Evolutionary conservation across 2,113 vertebrate genomes (phyloP).

Genomic region (Amphiprion ocellaris): DNA sequence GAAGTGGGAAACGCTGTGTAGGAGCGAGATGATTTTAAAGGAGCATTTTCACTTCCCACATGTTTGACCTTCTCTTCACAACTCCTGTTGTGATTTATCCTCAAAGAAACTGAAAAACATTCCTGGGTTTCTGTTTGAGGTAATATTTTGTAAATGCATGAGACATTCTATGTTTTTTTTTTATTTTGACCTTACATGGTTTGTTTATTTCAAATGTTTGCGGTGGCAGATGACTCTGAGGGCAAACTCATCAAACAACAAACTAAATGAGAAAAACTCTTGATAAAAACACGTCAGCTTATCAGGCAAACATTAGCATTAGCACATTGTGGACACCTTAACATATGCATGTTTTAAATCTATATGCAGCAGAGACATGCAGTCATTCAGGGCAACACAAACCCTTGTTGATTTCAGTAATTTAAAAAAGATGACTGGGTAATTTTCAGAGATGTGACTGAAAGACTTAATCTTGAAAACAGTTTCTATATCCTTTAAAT

Average conservation of each 20-base stretch:
- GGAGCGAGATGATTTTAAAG: no score
- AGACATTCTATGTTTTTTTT: not conserved
- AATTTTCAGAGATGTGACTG: slow-evolving; percentile 3
- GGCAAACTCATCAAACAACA: not conserved
- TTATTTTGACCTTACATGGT: not conserved
- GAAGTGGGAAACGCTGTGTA: no score
- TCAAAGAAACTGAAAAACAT: not conserved
- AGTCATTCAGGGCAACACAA: not conserved
- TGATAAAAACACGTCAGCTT: not conserved
- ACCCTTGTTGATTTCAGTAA: not conserved
- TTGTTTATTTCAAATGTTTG: not conserved
- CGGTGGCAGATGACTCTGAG: not conserved
- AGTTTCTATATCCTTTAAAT: not conserved
- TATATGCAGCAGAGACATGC: not conserved
- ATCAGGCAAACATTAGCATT: not conserved
- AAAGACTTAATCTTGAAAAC: not conserved
- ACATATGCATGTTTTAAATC: not conserved
- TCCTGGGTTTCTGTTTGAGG: no score
- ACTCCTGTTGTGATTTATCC: not conserved
- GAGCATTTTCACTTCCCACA: no score
- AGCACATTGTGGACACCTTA: not conserved
- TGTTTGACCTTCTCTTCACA: no score
- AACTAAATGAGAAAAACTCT: not conserved
- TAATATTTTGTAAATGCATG: not conserved
- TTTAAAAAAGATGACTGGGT: not conserved